Evolutionary conservation across 1,140 invertebrate genomes (phyloP).

Genomic region (Drosophila mayri): DNA sequence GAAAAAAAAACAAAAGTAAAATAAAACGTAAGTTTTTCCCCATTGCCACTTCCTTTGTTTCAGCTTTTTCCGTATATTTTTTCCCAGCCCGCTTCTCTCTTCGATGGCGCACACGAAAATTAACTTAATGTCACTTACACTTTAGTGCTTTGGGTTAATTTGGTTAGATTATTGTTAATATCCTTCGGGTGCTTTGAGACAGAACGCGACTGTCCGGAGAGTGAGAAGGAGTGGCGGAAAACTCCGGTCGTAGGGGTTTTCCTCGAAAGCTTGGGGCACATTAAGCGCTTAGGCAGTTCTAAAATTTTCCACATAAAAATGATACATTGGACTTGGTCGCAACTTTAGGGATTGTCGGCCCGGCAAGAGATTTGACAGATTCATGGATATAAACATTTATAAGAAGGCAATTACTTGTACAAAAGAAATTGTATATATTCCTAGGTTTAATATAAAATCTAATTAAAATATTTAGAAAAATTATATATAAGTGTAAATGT

Average conservation of each 20-base stretch:
- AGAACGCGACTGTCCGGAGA: background rate
- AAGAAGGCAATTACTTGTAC: background rate
- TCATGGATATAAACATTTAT: conserved; percentile 5
- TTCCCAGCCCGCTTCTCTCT: conserved; percentile 44
- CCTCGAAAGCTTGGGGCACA: conserved; percentile 45
- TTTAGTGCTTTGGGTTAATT: conserved; percentile 84
- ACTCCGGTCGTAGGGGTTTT: conserved; percentile 19
- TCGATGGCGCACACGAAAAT: conserved; percentile 74
- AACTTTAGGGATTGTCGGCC: conserved; percentile 58
- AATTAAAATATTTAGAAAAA: background rate
- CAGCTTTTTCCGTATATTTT: conserved; percentile 25
- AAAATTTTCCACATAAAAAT: conserved; percentile 77
- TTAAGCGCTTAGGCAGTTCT: conserved; percentile 68
- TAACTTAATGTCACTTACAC: conserved; percentile 84
- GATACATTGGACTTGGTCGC: conserved; percentile 62
- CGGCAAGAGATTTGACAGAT: conserved; percentile 32
- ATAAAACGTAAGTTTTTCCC: conserved; percentile 63
- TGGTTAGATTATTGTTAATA: conserved; percentile 84
- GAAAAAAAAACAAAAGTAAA: conserved; percentile 40
- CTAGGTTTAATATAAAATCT: background rate
- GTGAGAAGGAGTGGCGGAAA: conserved; percentile 6
- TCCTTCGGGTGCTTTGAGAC: conserved; percentile 73
- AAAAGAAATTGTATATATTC: too few relatives aligned
- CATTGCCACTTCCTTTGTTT: conserved; percentile 44
- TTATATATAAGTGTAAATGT: background rate